phyloP scores from a whole-genome alignment of 2,797 vertebrate species.

The Enoplosus armatus region DNA sequence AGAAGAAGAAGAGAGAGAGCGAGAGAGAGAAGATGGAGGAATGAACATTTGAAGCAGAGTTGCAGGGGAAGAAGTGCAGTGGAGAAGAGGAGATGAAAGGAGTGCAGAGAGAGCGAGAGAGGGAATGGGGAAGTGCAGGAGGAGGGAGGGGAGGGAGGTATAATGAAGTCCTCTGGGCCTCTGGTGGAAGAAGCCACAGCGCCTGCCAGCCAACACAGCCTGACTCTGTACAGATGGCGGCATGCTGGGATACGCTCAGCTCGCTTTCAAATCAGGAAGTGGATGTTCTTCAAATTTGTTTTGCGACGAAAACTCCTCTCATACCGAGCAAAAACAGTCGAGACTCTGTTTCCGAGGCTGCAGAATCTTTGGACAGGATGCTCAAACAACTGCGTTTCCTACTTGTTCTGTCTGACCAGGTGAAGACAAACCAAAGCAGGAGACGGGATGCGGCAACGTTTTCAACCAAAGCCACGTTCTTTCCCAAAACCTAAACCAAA shows the following conservation, averaged over 20 bases:
- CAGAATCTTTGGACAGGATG: not conserved
- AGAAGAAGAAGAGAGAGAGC: not conserved
- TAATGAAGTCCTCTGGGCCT: slow-evolving; percentile 77
- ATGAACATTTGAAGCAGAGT: slow-evolving; percentile 44
- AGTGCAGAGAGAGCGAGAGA: slow-evolving; percentile 16
- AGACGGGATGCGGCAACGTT: rapidly evolving
- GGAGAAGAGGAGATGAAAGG: slow-evolving; percentile 62
- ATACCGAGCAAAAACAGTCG: no score
- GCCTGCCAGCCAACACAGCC: slow-evolving; percentile 66
- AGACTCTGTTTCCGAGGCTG: not conserved
- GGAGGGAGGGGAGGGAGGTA: slow-evolving; percentile 51
- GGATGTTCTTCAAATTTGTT: slow-evolving; percentile 52
- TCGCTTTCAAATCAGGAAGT: slow-evolving; percentile 62
- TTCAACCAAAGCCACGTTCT: not conserved
- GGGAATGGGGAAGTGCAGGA: slow-evolving; percentile 53
- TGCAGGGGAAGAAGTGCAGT: slow-evolving; percentile 33
- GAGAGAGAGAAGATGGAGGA: slow-evolving; percentile 54
- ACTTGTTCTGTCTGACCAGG: not conserved
- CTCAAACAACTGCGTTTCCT: not conserved
- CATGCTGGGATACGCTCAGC: slow-evolving; percentile 47
- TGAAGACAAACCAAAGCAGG: not conserved
- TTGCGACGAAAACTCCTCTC: not conserved
- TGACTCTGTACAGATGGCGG: slow-evolving; percentile 68
- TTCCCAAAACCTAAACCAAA: not conserved
- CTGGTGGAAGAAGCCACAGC: slow-evolving; percentile 72